These are phyloP conservation scores for Eilema sororculum DNA, from an alignment of 2,888 invertebrate species.

Conservation along the genomic window DNA sequence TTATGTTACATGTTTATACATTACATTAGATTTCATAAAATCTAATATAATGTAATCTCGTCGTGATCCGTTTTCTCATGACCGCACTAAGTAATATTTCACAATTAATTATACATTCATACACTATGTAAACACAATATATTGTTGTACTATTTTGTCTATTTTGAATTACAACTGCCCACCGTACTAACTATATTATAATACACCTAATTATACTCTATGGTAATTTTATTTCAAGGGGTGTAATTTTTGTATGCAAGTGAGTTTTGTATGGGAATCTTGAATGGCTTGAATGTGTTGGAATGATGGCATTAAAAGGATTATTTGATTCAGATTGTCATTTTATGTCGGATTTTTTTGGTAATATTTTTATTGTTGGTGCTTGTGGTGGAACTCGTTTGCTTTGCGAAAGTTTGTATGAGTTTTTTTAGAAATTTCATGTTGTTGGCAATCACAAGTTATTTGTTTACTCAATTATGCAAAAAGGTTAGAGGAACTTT, in stretches of 20 bases:
- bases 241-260: constrained; percentile 71
- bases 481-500: not conserved
- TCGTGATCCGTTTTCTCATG: constrained; percentile 78
- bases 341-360: constrained; percentile 54
- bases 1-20: constrained; percentile 20
- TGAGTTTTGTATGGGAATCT: constrained; percentile 72
- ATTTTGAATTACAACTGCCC: constrained; percentile 71
- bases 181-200: constrained; percentile 80
- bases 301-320: constrained; percentile 70
- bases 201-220: constrained; percentile 83
- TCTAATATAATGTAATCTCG: constrained; percentile 64
- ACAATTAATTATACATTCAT: constrained; percentile 85
- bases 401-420: constrained; percentile 8
- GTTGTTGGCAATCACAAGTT: not conserved
- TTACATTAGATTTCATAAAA: constrained; percentile 33
- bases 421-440: not conserved
- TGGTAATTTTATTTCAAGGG: constrained; percentile 79
- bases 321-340: constrained; percentile 62
- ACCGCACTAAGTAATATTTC: constrained; percentile 76
- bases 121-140: constrained; percentile 81
- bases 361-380: constrained; percentile 29
- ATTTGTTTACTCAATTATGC: not conserved
- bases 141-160: constrained; percentile 74
- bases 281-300: constrained; percentile 70
- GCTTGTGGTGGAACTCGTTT: constrained; percentile 27